Conservation (phyloP, 2,797 vertebrate genomes). For the Anguilla megastoma region DNA sequence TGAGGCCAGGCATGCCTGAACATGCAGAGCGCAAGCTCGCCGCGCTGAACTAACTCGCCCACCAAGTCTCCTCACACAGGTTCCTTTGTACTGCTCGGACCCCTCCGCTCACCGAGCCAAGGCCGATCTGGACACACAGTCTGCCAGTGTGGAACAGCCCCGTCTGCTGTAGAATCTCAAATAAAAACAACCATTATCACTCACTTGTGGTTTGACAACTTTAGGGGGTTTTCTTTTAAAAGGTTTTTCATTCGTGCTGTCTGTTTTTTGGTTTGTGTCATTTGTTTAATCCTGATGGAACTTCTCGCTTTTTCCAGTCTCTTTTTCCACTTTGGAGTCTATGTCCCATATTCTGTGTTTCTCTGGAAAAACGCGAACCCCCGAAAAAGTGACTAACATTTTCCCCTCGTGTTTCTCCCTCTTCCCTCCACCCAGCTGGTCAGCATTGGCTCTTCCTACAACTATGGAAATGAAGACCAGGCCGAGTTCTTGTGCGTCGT, state of each 20-base stretch:
- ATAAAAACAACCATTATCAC: background rate
- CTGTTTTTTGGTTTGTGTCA: conserved; percentile 4
- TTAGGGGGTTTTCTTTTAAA: background rate
- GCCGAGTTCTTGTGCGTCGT: conserved; percentile 98
- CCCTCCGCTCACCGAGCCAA: background rate
- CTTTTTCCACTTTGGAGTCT: conserved; percentile 13
- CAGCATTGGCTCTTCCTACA: conserved; percentile 98
- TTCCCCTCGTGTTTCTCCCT: conserved; percentile 33
- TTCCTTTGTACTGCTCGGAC: background rate
- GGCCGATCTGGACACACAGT: background rate
- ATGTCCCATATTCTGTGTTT: background rate
- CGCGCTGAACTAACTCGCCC: conserved; percentile 36
- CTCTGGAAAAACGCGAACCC: conserved; percentile 5
- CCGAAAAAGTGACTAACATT: conserved; percentile 32
- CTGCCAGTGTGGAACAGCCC: background rate
- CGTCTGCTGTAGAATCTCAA: background rate
- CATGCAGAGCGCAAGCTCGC: conserved; percentile 58
- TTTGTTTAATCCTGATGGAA: conserved; percentile 1
- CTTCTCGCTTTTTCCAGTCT: conserved; percentile 21
- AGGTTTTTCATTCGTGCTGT: background rate
- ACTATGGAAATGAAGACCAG: conserved; percentile 98
- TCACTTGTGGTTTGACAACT: background rate
- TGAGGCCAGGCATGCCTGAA: conserved; percentile 64
- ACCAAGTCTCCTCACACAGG: background rate
- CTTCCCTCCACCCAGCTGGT: conserved; percentile 75